Conservation (phyloP, 2,113 vertebrate genomes). For the Ramphastos sulfuratus region DNA sequence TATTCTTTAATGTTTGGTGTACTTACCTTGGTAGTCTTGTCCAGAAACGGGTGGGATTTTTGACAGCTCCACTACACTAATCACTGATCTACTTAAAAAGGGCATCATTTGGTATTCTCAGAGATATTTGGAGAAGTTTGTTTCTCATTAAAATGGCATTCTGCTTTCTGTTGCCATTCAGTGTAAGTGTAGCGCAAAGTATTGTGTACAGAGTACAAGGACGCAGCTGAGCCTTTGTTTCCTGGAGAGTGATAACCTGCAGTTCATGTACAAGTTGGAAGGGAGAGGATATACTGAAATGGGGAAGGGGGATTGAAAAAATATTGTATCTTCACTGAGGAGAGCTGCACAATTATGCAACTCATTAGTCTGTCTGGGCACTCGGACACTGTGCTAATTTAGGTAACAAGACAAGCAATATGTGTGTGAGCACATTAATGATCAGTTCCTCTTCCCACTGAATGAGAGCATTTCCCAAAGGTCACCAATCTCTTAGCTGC, state of each 20-base stretch:
- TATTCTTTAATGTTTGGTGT: conserved; percentile 27
- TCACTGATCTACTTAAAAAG: conserved; percentile 64
- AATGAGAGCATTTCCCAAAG: background rate
- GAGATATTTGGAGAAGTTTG: conserved; percentile 44
- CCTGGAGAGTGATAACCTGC: background rate
- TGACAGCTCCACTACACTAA: conserved; percentile 43
- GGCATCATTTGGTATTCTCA: conserved; percentile 42
- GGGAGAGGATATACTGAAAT: background rate
- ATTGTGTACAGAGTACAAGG: background rate
- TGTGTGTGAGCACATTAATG: background rate
- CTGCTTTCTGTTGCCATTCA: background rate
- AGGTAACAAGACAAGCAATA: background rate
- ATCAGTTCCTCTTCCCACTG: background rate
- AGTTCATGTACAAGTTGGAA: background rate
- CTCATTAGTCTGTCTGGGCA: background rate
- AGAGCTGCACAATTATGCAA: background rate
- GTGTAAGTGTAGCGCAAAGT: background rate
- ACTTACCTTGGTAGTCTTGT: conserved; percentile 44
- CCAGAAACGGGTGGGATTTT: conserved; percentile 39
- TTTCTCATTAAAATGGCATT: conserved; percentile 25
- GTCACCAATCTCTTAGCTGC: accelerated
- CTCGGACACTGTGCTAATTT: background rate
- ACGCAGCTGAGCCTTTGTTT: background rate
- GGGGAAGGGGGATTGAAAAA: background rate
- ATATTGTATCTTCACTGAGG: background rate